phyloP scores from a whole-genome alignment of 2,888 invertebrate genomes.

The Acanthacorydalis orientalis region DNA sequence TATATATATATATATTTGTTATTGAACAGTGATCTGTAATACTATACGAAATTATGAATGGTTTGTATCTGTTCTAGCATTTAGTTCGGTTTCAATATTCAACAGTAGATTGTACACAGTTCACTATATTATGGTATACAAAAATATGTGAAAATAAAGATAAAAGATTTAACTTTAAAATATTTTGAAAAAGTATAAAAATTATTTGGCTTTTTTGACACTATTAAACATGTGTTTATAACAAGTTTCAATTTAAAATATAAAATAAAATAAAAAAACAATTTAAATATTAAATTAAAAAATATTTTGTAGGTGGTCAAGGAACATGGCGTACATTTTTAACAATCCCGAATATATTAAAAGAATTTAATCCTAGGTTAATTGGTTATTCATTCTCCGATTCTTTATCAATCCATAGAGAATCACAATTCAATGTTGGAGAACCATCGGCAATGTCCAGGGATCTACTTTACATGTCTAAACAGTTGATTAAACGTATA shows the following conservation, averaged over 20 bases:
- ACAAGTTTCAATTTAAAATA: too few species aligned
- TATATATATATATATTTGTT: too few species aligned
- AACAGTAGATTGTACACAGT: not conserved
- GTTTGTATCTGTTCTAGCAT: not conserved
- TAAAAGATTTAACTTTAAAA: too few species aligned
- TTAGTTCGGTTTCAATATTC: not conserved
- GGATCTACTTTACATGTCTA: slow-evolving; percentile 38
- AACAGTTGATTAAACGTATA: slow-evolving; percentile 33
- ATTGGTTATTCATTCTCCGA: slow-evolving; percentile 39
- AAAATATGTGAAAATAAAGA: too few species aligned
- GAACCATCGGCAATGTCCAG: slow-evolving; percentile 38
- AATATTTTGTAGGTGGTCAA: slow-evolving; percentile 27
- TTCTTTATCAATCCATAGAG: slow-evolving; percentile 25
- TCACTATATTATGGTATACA: too few species aligned
- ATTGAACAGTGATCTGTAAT: too few species aligned
- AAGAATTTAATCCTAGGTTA: slow-evolving; percentile 44
- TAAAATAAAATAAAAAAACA: too few species aligned
- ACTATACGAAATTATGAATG: not conserved
- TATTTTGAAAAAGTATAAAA: too few species aligned
- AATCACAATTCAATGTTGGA: slow-evolving; percentile 39
- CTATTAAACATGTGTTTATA: too few species aligned
- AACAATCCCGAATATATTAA: slow-evolving; percentile 42
- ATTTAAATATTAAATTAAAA: not conserved
- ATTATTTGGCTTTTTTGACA: too few species aligned
- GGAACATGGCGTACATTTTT: slow-evolving; percentile 32